These are phyloP conservation scores for Cataglyphis cursor DNA, from an alignment of 2,888 invertebrate species.

Conservation along the genomic window DNA sequence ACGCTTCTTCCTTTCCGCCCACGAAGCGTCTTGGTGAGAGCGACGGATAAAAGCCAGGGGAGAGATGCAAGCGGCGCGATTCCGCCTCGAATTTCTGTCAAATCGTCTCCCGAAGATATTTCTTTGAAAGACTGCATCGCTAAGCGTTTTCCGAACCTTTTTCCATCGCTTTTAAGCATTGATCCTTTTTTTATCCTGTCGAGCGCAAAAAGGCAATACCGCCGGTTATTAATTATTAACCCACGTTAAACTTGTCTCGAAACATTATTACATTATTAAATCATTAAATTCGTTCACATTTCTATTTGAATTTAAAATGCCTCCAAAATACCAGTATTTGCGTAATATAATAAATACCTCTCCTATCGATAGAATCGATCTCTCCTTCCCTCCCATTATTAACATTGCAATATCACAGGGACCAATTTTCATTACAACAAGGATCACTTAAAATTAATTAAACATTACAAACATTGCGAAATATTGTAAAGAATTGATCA, in stretches of 20 bases:
- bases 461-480: not conserved
- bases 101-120: not conserved
- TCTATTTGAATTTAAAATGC: constrained; percentile 1
- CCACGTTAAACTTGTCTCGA: not conserved
- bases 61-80: constrained; percentile 58
- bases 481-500: not conserved
- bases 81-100: constrained; percentile 53
- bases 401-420: not conserved
- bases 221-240: not conserved
- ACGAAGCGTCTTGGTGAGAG: constrained; percentile 45
- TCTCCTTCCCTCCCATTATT: not conserved
- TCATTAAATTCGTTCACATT: not conserved
- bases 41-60: constrained; percentile 29
- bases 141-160: not conserved
- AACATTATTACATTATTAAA: constrained; percentile 4
- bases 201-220: not conserved
- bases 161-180: no score
- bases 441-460: not conserved
- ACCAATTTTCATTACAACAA: not conserved
- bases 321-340: not conserved
- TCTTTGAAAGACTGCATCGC: constrained; percentile 12
- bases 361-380: not conserved
- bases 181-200: not conserved
- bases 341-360: not conserved
- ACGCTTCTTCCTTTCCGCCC: constrained; percentile 52